Evolutionary conservation across 2,797 vertebrate genomes (phyloP).

Genomic region (Alcedo atthis): DNA sequence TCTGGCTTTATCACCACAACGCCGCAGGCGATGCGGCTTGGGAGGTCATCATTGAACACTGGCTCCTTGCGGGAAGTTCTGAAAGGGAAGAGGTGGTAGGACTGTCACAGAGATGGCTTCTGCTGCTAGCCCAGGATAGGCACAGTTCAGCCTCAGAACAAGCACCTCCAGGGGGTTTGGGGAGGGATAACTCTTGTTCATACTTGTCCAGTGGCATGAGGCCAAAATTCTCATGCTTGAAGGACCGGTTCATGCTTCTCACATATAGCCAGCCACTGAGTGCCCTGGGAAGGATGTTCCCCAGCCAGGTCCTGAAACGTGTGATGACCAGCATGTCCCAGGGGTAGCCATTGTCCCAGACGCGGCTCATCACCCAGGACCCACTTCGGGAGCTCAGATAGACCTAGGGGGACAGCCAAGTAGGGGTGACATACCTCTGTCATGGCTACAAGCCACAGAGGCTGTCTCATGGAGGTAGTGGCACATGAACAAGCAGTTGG

Average conservation of each 20-base stretch:
- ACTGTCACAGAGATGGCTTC: background rate
- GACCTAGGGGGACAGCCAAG: conserved; percentile 74
- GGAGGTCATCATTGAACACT: conserved; percentile 83
- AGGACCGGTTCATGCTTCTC: conserved; percentile 78
- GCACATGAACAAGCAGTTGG: background rate
- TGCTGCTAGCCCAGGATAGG: background rate
- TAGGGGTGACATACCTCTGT: background rate
- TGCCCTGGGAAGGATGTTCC: conserved; percentile 67
- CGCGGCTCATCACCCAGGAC: conserved; percentile 84
- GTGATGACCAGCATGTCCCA: conserved; percentile 80
- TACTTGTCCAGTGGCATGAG: conserved; percentile 85
- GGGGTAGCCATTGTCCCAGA: conserved; percentile 81
- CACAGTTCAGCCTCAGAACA: background rate
- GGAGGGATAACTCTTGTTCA: no score
- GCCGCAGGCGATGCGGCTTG: conserved; percentile 77
- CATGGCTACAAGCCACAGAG: background rate
- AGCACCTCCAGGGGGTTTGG: accelerated
- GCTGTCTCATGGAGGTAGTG: background rate
- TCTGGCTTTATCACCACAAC: conserved; percentile 79
- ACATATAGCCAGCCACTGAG: conserved; percentile 80
- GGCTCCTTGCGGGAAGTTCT: conserved; percentile 81
- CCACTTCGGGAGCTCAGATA: conserved; percentile 86
- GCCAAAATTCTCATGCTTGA: conserved; percentile 84
- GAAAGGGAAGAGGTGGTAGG: background rate
- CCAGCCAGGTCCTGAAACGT: conserved; percentile 74